Percentiles rank a stretch among this genome's conserved stretches.
Conservation (phyloP, 2,113 vertebrate genomes). For the Sorex araneus region DNA sequence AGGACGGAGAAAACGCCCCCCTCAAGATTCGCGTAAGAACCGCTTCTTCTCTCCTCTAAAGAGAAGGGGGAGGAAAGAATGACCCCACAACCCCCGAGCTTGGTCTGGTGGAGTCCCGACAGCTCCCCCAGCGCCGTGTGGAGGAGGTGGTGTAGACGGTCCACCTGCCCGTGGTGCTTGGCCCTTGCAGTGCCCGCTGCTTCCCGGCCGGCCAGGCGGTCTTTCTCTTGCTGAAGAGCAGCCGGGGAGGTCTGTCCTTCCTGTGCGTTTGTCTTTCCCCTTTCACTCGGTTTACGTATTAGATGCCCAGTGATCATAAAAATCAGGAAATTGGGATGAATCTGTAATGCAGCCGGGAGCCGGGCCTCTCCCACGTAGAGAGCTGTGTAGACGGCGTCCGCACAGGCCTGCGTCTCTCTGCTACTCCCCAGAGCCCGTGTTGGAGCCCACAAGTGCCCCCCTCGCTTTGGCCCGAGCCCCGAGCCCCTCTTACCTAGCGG, state of each 20-base stretch:
- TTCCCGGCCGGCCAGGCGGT: neutral
- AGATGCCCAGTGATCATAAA: neutral
- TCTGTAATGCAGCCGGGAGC: conserved; percentile 9
- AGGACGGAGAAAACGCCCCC: conserved; percentile 82
- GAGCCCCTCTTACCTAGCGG: neutral
- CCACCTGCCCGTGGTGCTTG: too few relatives aligned
- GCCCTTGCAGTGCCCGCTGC: neutral
- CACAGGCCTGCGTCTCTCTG: neutral
- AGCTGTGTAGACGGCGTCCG: neutral
- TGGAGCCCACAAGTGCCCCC: too few relatives aligned
- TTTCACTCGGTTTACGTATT: neutral
- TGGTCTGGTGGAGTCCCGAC: too few relatives aligned
- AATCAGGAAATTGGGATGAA: conserved; percentile 42
- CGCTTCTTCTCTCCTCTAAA: conserved; percentile 64
- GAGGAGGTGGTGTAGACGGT: too few relatives aligned
- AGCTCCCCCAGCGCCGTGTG: too few relatives aligned
- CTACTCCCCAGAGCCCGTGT: neutral
- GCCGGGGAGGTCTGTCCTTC: neutral
- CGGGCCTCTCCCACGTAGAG: conserved; percentile 8
- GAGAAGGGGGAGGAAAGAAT: too few relatives aligned
- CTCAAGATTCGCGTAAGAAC: conserved; percentile 86
- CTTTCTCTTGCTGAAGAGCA: neutral
- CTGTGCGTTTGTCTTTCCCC: neutral
- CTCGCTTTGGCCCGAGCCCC: too few relatives aligned
- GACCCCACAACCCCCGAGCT: too few relatives aligned